Evolutionary conservation across 1,140 invertebrate species (phyloP).

Genomic region (Marisa cornuarietis): DNA sequence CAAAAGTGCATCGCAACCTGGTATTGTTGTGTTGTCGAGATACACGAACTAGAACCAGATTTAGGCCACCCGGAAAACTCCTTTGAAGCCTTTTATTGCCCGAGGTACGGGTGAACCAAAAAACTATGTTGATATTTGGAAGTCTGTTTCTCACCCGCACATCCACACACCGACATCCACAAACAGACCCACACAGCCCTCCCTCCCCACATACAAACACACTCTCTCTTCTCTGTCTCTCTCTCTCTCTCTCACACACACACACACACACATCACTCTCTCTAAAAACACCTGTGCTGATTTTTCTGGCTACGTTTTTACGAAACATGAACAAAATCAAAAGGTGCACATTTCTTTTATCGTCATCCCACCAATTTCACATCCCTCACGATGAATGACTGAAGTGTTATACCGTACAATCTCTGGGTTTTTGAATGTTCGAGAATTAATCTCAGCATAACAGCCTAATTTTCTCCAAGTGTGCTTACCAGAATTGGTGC

Average conservation of each 20-base stretch:
- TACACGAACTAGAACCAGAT: neutral
- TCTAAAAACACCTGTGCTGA: no score
- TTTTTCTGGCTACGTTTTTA: no score
- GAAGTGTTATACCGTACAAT: no score
- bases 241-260: neutral
- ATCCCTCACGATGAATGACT: no score
- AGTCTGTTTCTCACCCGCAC: neutral
- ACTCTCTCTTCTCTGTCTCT: conserved; percentile 1
- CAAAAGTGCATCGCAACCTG: neutral
- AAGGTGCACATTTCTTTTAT: no score
- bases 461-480: no score
- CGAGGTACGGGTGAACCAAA: neutral
- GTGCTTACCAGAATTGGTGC: no score
- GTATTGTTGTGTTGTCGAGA: neutral
- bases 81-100: neutral
- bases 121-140: neutral
- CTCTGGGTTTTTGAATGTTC: no score
- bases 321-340: no score
- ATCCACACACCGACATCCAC: neutral
- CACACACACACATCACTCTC: neutral
- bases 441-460: no score
- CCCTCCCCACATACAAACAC: neutral
- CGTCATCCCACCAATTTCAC: no score
- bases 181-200: neutral
- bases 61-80: neutral